Conservation (phyloP, 1,140 invertebrate species). For the Scylla paramamosain region DNA sequence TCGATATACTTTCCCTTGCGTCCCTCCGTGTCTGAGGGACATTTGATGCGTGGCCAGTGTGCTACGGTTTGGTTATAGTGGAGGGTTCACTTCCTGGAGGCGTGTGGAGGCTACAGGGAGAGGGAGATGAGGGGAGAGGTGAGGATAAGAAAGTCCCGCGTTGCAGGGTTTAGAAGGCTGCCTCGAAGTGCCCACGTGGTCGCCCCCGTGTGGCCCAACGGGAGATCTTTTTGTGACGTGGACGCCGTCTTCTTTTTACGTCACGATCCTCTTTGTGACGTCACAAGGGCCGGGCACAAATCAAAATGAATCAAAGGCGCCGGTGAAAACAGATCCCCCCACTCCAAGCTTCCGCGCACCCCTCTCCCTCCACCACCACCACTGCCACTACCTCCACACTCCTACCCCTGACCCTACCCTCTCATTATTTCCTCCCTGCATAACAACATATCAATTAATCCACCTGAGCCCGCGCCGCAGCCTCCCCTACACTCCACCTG, state of each 20-base stretch:
- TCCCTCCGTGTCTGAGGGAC: background rate
- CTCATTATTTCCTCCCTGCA: constrained; percentile 14
- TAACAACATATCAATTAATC: constrained; percentile 44
- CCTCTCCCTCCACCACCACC: background rate
- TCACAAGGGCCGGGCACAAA: constrained; percentile 72
- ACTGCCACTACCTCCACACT: constrained; percentile 55
- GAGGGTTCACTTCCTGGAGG: background rate
- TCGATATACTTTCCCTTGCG: background rate
- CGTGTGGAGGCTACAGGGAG: background rate
- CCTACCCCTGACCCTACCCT: background rate
- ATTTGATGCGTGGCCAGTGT: background rate
- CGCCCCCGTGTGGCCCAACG: constrained; percentile 65
- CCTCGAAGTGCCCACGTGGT: constrained; percentile 53
- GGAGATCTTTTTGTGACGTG: constrained; percentile 69
- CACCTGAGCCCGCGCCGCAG: background rate
- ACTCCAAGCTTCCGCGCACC: constrained; percentile 57
- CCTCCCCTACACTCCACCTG: background rate
- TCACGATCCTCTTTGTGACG: constrained; percentile 71
- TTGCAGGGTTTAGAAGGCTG: background rate
- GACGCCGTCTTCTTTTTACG: constrained; percentile 68
- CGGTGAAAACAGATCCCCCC: constrained; percentile 68
- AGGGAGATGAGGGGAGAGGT: background rate
- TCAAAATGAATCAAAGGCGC: constrained; percentile 75
- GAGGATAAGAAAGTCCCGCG: background rate
- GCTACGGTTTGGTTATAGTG: background rate